Conservation (phyloP, 1,140 invertebrate species). For the Matsumurasca onukii region DNA sequence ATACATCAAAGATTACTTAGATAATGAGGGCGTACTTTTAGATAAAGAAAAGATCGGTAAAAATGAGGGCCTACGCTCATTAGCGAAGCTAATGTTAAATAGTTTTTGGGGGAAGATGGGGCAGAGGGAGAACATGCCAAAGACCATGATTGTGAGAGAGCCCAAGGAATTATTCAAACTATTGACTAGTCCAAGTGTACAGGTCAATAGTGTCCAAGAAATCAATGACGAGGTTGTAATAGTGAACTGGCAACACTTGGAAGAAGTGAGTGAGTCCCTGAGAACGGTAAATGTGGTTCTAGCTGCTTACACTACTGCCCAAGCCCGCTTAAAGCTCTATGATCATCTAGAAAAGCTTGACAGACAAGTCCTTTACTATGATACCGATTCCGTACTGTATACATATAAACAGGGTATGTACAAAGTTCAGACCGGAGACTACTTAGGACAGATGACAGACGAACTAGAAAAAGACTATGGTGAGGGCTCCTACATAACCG, state of each 20-base stretch:
- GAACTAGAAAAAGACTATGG: too few species aligned
- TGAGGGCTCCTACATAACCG: too few species aligned
- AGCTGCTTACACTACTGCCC: slow-evolving; percentile 47
- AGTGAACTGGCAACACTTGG: too few species aligned
- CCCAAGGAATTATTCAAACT: slow-evolving; percentile 36
- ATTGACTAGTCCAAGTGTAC: too few species aligned
- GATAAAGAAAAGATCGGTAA: slow-evolving; percentile 45
- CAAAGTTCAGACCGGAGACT: slow-evolving; percentile 39
- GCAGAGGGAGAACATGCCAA: slow-evolving; percentile 40
- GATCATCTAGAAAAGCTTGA: slow-evolving; percentile 44
- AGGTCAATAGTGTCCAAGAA: too few species aligned
- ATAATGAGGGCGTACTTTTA: too few species aligned
- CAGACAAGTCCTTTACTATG: slow-evolving; percentile 46
- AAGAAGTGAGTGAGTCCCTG: not conserved
- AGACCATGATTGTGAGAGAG: slow-evolving; percentile 42
- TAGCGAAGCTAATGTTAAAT: slow-evolving; percentile 47
- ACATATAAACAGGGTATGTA: slow-evolving; percentile 30
- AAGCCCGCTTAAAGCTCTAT: slow-evolving; percentile 49
- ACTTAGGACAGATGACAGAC: too few species aligned
- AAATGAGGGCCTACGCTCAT: slow-evolving; percentile 46
- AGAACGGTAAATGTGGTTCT: slow-evolving; percentile 45
- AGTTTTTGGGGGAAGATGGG: slow-evolving; percentile 45
- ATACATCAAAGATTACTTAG: slow-evolving; percentile 42
- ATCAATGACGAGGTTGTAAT: too few species aligned
- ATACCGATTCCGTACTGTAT: slow-evolving; percentile 49